phyloP scores from a whole-genome alignment of 1,140 invertebrate species.

The Philaenus spumarius region DNA sequence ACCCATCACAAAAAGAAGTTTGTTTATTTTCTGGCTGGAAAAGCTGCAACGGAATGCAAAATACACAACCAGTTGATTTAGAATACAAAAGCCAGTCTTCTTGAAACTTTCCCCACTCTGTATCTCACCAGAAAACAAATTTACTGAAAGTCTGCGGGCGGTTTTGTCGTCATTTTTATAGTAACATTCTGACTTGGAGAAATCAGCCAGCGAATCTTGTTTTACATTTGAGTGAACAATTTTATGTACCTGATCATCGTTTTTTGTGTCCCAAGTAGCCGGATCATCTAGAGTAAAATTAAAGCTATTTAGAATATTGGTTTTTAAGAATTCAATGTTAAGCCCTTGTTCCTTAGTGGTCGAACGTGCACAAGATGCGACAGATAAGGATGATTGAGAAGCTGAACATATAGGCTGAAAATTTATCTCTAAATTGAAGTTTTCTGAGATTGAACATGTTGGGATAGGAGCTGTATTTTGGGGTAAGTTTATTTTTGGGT shows the following conservation, averaged over 20 bases:
- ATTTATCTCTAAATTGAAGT: too few relatives aligned
- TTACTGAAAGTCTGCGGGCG: not conserved
- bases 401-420: too few relatives aligned
- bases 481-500: too few relatives aligned
- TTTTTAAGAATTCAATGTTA: too few relatives aligned
- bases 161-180: constrained; percentile 7
- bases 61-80: not conserved
- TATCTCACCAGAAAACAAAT: not conserved
- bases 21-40: constrained; percentile 4
- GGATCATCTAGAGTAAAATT: not conserved
- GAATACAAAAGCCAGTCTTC: constrained; percentile 1
- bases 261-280: not conserved
- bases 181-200: not conserved
- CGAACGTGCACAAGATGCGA: too few relatives aligned
- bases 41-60: not conserved
- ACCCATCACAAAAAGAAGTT: constrained; percentile 10
- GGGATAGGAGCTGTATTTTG: too few relatives aligned
- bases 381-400: too few relatives aligned
- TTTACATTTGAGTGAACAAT: not conserved
- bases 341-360: too few relatives aligned
- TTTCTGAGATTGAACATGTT: too few relatives aligned
- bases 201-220: not conserved
- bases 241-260: not conserved
- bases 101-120: not conserved
- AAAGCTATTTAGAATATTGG: not conserved